A percentile compares a stretch with the other conserved stretches of the same genome.
phyloP scores from a whole-genome alignment of 2,888 invertebrate species.

The Macaria notata region DNA sequence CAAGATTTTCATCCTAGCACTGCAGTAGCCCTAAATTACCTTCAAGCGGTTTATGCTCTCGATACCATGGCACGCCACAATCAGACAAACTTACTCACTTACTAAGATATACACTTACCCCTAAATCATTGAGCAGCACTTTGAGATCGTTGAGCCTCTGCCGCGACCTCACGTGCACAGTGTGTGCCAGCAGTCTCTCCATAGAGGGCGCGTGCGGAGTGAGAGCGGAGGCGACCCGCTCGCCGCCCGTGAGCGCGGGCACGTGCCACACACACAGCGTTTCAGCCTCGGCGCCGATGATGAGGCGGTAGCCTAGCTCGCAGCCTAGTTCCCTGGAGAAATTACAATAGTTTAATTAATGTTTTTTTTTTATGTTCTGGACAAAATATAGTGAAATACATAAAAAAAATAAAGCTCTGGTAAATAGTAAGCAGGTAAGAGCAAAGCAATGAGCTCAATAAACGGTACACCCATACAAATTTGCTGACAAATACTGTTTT shows the following conservation, averaged over 20 bases:
- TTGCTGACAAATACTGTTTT: too few species aligned
- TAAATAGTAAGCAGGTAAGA: too few species aligned
- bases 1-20: too few species aligned
- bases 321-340: constrained; percentile 86
- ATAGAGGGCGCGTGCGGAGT: constrained; percentile 96
- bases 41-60: too few species aligned
- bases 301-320: constrained; percentile 93
- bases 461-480: too few species aligned
- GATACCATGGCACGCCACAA: neutral
- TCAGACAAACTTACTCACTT: constrained; percentile 4
- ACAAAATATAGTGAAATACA: too few species aligned
- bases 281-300: constrained; percentile 90
- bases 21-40: too few species aligned
- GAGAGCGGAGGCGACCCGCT: constrained; percentile 86
- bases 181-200: constrained; percentile 96
- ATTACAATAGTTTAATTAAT: neutral
- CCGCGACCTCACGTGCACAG: constrained; percentile 95
- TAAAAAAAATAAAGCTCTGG: too few species aligned
- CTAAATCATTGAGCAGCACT: constrained; percentile 87
- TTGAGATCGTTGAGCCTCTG: constrained; percentile 92
- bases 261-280: constrained; percentile 81
- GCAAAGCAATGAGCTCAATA: too few species aligned
- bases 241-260: constrained; percentile 81
- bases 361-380: too few species aligned
- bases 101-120: constrained; percentile 49